Evolutionary conservation across 2,113 vertebrate genomes (phyloP).

Genomic region (Sander vitreus): DNA sequence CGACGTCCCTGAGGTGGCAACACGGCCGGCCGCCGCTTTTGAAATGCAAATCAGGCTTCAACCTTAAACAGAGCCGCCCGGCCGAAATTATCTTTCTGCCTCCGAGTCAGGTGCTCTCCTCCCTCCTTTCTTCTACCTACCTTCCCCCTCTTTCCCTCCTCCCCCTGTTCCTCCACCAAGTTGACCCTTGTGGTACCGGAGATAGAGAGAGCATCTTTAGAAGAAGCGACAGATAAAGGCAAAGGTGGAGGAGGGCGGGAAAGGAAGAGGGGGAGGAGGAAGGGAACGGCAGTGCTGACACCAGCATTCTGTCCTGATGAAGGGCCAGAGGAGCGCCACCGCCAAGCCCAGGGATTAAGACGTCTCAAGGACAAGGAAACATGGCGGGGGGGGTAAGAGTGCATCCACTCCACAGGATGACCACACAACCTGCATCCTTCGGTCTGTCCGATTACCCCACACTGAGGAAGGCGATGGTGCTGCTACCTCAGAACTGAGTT

Average conservation of each 20-base stretch:
- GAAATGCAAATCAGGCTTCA: slow-evolving; percentile 88
- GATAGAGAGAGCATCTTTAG: slow-evolving; percentile 73
- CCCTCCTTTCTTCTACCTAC: slow-evolving; percentile 19
- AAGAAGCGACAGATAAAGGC: slow-evolving; percentile 76
- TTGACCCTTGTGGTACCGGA: slow-evolving; percentile 65
- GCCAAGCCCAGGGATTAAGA: slow-evolving; percentile 77
- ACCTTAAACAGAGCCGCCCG: slow-evolving; percentile 83
- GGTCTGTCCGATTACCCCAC: slow-evolving; percentile 31
- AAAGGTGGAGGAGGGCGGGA: slow-evolving; percentile 55
- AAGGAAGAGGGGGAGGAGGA: slow-evolving; percentile 53
- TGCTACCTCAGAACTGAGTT: not conserved
- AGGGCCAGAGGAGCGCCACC: slow-evolving; percentile 69
- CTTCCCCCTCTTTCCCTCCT: not conserved
- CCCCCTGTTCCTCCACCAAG: slow-evolving; percentile 33
- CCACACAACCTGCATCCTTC: slow-evolving; percentile 28
- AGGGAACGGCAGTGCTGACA: slow-evolving; percentile 75
- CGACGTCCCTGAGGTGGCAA: slow-evolving; percentile 75
- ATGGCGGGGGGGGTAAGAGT: slow-evolving; percentile 10
- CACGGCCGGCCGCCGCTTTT: slow-evolving; percentile 77
- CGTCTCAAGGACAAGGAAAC: slow-evolving; percentile 84
- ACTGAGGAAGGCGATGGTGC: slow-evolving; percentile 12
- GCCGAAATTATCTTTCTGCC: slow-evolving; percentile 68
- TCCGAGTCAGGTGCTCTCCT: slow-evolving; percentile 64
- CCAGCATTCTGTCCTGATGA: slow-evolving; percentile 80
- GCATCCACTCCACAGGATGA: slow-evolving; percentile 38